Evolutionary conservation across 2,888 invertebrate genomes (phyloP).

Genomic region (Drosophila mimetica): DNA sequence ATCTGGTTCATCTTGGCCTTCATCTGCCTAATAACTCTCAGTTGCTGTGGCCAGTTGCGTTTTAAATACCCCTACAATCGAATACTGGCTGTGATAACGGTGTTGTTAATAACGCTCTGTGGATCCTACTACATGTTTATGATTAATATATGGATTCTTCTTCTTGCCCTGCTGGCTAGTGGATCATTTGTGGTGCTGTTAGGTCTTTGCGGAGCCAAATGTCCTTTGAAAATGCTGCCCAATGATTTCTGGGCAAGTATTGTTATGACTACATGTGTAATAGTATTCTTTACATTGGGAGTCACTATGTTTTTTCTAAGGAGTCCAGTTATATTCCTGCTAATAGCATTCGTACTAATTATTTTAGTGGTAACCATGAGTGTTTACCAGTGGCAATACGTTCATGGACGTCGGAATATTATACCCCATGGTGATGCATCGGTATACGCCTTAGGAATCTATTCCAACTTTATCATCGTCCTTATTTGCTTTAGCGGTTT

Average conservation of each 20-base stretch:
- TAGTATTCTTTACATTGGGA: not conserved
- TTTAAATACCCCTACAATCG: not conserved
- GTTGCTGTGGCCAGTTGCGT: not conserved
- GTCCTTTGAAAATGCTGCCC: not conserved
- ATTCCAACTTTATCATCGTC: not conserved
- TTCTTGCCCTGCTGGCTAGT: not conserved
- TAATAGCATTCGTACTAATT: not conserved
- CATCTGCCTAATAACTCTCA: not conserved
- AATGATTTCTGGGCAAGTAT: not conserved
- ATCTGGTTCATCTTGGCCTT: not conserved
- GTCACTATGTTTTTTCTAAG: not conserved
- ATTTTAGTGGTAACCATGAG: not conserved
- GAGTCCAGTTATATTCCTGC: not conserved
- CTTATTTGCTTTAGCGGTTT: not conserved
- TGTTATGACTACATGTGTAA: not conserved
- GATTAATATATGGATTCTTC: not conserved
- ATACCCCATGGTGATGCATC: not conserved
- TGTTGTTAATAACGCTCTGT: not conserved
- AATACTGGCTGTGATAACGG: not conserved
- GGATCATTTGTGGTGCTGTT: not conserved
- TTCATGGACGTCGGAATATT: not conserved
- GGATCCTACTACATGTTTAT: slow-evolving; percentile 1
- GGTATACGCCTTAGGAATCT: not conserved
- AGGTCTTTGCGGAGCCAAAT: not conserved
- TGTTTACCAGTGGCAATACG: not conserved